Evolutionary conservation across 2,888 invertebrate species (phyloP).

Genomic region (Allacma fusca): DNA sequence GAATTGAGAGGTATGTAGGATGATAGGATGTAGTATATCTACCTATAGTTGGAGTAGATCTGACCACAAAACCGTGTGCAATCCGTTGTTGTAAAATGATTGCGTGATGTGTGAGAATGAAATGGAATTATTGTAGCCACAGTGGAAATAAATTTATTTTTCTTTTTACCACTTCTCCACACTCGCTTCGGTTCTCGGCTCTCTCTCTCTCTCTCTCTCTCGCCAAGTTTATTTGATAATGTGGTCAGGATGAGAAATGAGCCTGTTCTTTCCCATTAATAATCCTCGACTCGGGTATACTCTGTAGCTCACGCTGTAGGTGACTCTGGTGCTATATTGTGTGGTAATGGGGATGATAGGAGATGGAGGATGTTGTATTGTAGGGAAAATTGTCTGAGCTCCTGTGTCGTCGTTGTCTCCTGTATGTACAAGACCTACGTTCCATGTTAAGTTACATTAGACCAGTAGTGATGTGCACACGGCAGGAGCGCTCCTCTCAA

Average conservation of each 20-base stretch:
- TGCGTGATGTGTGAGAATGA: slow-evolving; percentile 43
- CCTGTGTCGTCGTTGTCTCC: not conserved
- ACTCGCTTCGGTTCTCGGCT: not conserved
- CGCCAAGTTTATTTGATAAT: slow-evolving; percentile 44
- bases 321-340: not conserved
- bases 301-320: not conserved
- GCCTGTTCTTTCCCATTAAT: slow-evolving; percentile 42
- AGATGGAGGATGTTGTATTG: not conserved
- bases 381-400: slow-evolving; percentile 2
- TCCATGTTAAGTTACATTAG: too few species aligned
- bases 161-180: slow-evolving; percentile 17
- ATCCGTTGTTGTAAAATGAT: slow-evolving; percentile 17
- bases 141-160: slow-evolving; percentile 44
- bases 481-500: slow-evolving; percentile 7
- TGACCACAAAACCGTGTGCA: not conserved
- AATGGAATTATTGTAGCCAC: slow-evolving; percentile 36
- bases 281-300: slow-evolving; percentile 20
- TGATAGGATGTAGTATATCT: not conserved
- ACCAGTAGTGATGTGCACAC: not conserved
- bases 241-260: slow-evolving; percentile 50
- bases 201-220: too few species aligned
- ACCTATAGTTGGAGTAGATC: not conserved
- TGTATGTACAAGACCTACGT: not conserved
- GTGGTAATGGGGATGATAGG: not conserved
- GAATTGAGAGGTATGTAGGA: not conserved